Base-by-base conservation (phyloP, 2,888 invertebrate genomes). In the Cephus pulcher region DNA sequence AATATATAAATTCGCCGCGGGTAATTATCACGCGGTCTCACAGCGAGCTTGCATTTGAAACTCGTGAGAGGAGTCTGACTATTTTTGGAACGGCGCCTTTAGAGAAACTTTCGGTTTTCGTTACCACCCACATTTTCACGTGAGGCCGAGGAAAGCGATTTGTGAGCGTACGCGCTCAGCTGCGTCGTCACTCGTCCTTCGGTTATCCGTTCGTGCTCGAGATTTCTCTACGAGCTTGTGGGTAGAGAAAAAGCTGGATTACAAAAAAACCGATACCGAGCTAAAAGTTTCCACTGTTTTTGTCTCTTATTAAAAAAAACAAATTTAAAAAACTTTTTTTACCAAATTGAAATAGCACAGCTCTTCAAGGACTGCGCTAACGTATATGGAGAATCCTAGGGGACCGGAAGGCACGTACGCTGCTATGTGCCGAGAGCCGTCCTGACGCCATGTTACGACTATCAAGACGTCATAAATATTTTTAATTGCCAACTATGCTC, bases 401-500 rank as follows among this genome's bases (percentile, higher is more conserved):
- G 9, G 9, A 56, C 23, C 1, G 56, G 56, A 56, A 56, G 23
- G 56, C 56, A 56, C 56, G 56, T 56, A 56, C 23, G 9, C 2
- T 56, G 23, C 15, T 56, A 56, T 56, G 56, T 56, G 23, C 56
- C 9, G 9, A 23, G 56, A 56, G 56, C 23, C 56, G 56, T 9
- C 56, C 56, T 23, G 56, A 56, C 56, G 56, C 23, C 56, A 56
- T 56, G 23, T 56, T 56, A 56, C 23, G 23, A 23, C 9, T 56
- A 56, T 23, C 23, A 56, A 56, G 56, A 56, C 23, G 9, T 56
- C 56, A 56, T 56, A 56, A 56, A 56, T 56, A 32, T 56, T 71
- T 76, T 76, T 76, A 73, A 76, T 40, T 76, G 34, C 76, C 73
- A 30, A 34, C 73, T 73, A 76, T 68, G 73, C 68, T 74, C 68